Base-by-base conservation (phyloP, 2,888 invertebrate species). In the Apamea crenata region DNA sequence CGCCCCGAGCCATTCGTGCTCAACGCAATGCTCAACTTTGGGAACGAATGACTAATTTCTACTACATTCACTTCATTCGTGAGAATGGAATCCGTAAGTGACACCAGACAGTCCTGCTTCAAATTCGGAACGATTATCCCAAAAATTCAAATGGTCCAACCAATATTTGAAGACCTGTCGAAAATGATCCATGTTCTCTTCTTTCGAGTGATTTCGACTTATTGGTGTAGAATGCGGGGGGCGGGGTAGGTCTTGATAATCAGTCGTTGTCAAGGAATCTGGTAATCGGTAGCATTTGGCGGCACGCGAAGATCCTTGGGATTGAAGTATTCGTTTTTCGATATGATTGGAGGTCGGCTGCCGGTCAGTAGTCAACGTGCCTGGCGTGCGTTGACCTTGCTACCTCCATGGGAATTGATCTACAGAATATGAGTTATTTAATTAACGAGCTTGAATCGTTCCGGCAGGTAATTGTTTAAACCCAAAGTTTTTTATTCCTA, bases 241-340 rank as follows among this genome's bases (percentile, higher is more conserved):
- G 25, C 25, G 44, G 14, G 40, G 74, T 50, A 77, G 88, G 47
- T 85, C 80, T 81, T 77, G 12, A 29, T 82, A 73, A 63, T 63
- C 69, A 78, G 90, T 81, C 66, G 47, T 18, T 83, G 89, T 92
- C 91, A 91, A 91, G 92, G 95, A 94, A 96, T 96, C 92, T 90
- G 88, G 90, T 94, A 95, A 96, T 94, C 94, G 93, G 94, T 93
- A 94, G 94, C 94, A 89, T 91, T 91, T 90, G 90, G 92, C 91
- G 92, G 91, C 92, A 93, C 93, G 93, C 93, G 89, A 92, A 88
- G 87, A 91, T 91, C 89, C 84, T 91, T 91, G 78, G 78, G 77
- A 84, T 80, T 89, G 80, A 82, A 82, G 59, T 75, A 82, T 83
- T 85, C 79, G 74, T 81, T 87, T 87, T 89, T 83, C 63, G 61